Percentiles rank a stretch among this genome's conserved stretches.
phyloP scores from a whole-genome alignment of 2,797 vertebrate genomes.

The Anguilla megastoma region DNA sequence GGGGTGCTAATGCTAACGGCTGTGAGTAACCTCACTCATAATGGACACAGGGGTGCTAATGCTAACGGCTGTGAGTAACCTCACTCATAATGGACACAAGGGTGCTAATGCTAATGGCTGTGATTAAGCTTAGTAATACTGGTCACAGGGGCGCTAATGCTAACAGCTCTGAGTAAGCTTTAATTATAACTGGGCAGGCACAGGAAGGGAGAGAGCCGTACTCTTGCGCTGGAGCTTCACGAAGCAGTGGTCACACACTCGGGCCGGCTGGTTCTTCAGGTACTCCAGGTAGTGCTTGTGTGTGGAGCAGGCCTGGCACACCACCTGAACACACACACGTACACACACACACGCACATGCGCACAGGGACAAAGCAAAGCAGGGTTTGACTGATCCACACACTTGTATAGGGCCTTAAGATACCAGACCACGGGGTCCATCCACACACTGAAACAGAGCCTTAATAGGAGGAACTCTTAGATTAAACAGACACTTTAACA shows the following conservation, averaged over 20 bases:
- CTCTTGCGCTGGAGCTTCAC: conserved; percentile 90
- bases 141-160: background rate
- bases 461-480: no score
- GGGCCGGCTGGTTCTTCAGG: conserved; percentile 92
- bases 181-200: background rate
- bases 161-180: background rate
- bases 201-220: conserved; percentile 57
- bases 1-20: background rate
- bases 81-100: no score
- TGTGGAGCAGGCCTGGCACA: conserved; percentile 94
- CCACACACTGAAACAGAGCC: no score
- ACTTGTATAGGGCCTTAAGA: no score
- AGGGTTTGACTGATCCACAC: background rate
- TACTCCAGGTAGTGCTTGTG: conserved; percentile 96
- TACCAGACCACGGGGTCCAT: background rate
- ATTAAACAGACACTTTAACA: background rate
- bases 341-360: conserved; percentile 25
- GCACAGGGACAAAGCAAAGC: background rate
- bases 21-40: background rate
- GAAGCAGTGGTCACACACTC: conserved; percentile 96
- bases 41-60: background rate
- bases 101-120: no score
- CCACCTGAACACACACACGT: conserved; percentile 76
- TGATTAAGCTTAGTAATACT: background rate
- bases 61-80: no score